Conservation (phyloP, 2,888 invertebrate genomes). For the Pheosia tremula region DNA sequence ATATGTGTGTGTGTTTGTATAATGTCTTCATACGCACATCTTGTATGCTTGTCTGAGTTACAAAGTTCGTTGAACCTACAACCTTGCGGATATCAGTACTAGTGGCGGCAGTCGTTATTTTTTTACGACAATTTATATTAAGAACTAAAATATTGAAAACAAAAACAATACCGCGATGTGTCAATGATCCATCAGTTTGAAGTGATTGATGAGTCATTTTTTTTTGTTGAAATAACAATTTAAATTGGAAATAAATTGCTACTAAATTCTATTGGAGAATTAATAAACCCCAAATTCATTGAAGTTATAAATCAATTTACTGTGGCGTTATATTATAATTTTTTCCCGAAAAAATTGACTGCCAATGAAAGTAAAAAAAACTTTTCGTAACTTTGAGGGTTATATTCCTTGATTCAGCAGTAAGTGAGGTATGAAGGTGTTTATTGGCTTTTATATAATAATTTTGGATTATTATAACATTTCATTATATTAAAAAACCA, state of each 20-base stretch:
- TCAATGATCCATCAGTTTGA: slow-evolving; percentile 5
- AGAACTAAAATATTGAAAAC: slow-evolving; percentile 20
- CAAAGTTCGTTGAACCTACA: slow-evolving; percentile 54
- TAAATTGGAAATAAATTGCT: slow-evolving; percentile 1
- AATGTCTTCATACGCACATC: neutral
- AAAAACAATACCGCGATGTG: slow-evolving; percentile 5
- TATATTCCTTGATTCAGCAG: too few relatives aligned
- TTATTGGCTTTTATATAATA: too few relatives aligned
- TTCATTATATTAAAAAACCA: neutral
- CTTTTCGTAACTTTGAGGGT: too few relatives aligned
- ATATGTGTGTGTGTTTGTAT: neutral
- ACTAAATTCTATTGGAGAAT: neutral
- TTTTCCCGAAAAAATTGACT: too few relatives aligned
- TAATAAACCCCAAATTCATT: neutral
- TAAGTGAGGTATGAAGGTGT: too few relatives aligned
- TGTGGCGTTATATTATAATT: too few relatives aligned
- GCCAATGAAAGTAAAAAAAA: too few relatives aligned
- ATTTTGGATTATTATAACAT: neutral
- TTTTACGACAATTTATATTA: slow-evolving; percentile 45
- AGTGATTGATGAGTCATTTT: slow-evolving; percentile 2
- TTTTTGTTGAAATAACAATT: neutral
- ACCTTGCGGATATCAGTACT: slow-evolving; percentile 52
- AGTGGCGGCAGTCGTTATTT: slow-evolving; percentile 41
- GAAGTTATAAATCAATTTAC: too few relatives aligned
- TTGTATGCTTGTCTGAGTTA: slow-evolving; percentile 4